A percentile compares a stretch with the other conserved stretches of the same genome.
Evolutionary conservation across 2,888 invertebrate species (phyloP).

Genomic region (Spicauda simplicius): DNA sequence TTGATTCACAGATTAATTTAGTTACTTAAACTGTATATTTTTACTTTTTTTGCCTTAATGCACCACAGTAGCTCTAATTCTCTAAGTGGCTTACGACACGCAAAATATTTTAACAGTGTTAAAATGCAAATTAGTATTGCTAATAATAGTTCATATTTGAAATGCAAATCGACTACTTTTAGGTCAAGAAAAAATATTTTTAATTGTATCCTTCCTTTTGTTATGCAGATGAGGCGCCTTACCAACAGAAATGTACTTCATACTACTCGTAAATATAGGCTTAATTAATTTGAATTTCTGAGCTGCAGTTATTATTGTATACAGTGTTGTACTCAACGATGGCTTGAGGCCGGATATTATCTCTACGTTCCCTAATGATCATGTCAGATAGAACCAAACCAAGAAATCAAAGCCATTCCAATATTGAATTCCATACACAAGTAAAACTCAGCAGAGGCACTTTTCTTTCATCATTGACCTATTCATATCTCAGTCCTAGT

Average conservation of each 20-base stretch:
- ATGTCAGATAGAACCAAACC: too few relatives aligned
- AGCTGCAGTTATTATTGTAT: neutral
- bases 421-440: too few relatives aligned
- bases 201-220: slow-evolving; percentile 3
- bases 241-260: neutral
- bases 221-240: slow-evolving; percentile 1
- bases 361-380: too few relatives aligned
- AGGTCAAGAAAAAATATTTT: slow-evolving; percentile 17
- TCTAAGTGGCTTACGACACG: neutral
- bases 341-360: neutral
- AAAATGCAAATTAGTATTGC: slow-evolving; percentile 16
- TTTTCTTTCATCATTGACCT: too few relatives aligned
- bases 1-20: too few relatives aligned
- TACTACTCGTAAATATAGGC: neutral
- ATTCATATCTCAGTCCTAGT: too few relatives aligned
- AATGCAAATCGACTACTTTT: slow-evolving; percentile 22
- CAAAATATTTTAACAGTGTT: neutral
- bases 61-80: too few relatives aligned
- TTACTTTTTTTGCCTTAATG: too few relatives aligned
- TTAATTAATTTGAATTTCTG: neutral
- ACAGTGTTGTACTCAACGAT: neutral
- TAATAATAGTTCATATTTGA: slow-evolving; percentile 7
- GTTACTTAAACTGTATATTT: too few relatives aligned
- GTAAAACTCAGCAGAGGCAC: too few relatives aligned
- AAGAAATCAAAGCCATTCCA: too few relatives aligned